phyloP scores from a whole-genome alignment of 2,797 vertebrate genomes.

The Lacerta agilis region DNA sequence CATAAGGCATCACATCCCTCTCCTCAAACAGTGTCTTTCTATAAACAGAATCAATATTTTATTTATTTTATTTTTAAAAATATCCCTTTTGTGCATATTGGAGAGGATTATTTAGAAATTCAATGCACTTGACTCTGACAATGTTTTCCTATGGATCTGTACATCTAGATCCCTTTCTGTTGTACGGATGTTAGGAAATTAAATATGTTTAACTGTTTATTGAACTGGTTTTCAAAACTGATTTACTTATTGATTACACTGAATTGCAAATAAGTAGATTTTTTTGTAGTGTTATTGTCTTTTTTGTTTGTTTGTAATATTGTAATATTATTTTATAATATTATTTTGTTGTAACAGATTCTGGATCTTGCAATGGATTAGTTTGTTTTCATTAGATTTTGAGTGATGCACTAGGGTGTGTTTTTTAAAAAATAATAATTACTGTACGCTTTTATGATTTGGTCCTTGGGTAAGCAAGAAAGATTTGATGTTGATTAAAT shows the following conservation, averaged over 20 bases:
- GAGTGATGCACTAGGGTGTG: too few species aligned
- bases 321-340: too few species aligned
- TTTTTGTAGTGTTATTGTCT: too few species aligned
- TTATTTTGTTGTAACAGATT: too few species aligned
- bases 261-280: too few species aligned
- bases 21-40: neutral
- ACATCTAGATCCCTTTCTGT: neutral
- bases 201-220: neutral
- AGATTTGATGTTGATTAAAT: neutral
- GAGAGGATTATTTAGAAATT: neutral
- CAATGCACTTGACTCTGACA: neutral
- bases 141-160: neutral
- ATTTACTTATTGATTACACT: neutral
- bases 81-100: neutral
- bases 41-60: neutral
- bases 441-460: too few species aligned
- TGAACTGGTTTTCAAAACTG: neutral
- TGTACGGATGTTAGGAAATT: neutral
- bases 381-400: too few species aligned
- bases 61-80: conserved; percentile 1
- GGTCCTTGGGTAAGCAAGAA: too few species aligned
- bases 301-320: too few species aligned
- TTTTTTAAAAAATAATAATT: too few species aligned
- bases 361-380: too few species aligned
- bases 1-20: neutral